These are phyloP conservation scores for Carassius gibelio DNA, from an alignment of 2,113 vertebrate species.

Conservation along the genomic window DNA sequence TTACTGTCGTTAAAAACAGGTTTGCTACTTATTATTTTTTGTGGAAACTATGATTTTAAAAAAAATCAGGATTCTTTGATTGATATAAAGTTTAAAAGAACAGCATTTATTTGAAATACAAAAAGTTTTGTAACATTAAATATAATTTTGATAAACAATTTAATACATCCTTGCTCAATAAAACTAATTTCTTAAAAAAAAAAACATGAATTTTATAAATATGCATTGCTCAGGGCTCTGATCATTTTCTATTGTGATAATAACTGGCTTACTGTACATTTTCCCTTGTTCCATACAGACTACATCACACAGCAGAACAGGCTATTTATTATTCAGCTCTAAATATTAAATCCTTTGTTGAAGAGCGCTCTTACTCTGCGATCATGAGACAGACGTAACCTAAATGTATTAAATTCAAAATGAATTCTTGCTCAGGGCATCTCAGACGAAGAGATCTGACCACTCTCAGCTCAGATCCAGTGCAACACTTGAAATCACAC, in stretches of 20 bases:
- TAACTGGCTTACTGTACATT: neutral
- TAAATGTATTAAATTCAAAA: neutral
- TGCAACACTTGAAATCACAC: constrained; percentile 1
- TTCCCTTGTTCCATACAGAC: neutral
- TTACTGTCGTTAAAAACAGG: too few relatives aligned
- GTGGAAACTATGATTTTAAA: too few relatives aligned
- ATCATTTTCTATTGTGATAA: neutral
- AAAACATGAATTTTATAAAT: neutral
- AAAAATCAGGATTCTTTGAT: too few relatives aligned
- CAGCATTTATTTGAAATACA: too few relatives aligned
- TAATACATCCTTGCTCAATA: neutral
- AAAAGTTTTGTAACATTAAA: too few relatives aligned
- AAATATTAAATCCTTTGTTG: constrained; percentile 2
- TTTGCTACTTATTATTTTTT: too few relatives aligned
- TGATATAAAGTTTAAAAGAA: too few relatives aligned
- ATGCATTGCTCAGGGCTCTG: neutral
- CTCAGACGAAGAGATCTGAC: neutral
- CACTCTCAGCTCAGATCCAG: constrained; percentile 15
- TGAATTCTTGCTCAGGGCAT: neutral
- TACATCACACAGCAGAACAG: neutral
- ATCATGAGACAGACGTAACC: neutral
- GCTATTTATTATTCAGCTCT: constrained; percentile 1
- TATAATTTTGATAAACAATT: neutral
- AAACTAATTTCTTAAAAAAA: neutral
- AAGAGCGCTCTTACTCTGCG: neutral